Evolutionary conservation across 2,113 vertebrate species (phyloP), one percentile per base, ranked within the genome.

Genomic region (Peucedramus taeniatus): DNA sequence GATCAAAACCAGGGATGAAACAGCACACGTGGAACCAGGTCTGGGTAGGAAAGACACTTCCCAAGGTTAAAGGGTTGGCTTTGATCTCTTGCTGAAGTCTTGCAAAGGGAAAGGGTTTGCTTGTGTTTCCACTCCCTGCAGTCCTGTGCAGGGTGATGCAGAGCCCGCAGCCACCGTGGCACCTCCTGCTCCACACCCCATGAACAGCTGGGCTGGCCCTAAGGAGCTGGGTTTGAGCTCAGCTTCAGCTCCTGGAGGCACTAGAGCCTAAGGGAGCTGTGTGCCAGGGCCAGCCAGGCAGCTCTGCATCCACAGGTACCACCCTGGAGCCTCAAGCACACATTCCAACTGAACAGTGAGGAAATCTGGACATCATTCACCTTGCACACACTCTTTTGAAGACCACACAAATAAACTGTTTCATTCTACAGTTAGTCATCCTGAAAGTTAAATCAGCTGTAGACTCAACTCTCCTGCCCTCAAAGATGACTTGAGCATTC

Each of bases 201-300:
- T 1, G 1, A 31, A 16, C 22, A 49, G 63, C 57, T 2, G 5
- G 0, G 27, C 54, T 15, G 18, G 37, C 37, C 56, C 33, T 1
- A 0, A 18, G 33, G 26, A 78, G 47, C 28, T 26, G 71, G 15
- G 8, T 1, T 39, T 33, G 33, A 60, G 60, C 63, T 68, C 71
- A 13, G 49, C 28, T 47, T 23, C 59, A 72, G 63, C 72, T 87
- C 63, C 15, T 4, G 24, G 19, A 59, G 33, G 65, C 83, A 26
- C 65, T 10, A 15, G 24, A 26, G 33, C 42, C n/a, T 0, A 1
- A 47, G 45, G 4, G 50, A 90, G 60, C 50, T 27, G 22, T 4
- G 24, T 5, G 22, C 45, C 5, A 20, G 6, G 21, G 44, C 27
- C 37, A 19, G 82, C 9, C 56, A 23, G 31, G 61, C 59, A n/a